Conservation (phyloP, 2,888 invertebrate species). For the Tetropium fuscum region DNA sequence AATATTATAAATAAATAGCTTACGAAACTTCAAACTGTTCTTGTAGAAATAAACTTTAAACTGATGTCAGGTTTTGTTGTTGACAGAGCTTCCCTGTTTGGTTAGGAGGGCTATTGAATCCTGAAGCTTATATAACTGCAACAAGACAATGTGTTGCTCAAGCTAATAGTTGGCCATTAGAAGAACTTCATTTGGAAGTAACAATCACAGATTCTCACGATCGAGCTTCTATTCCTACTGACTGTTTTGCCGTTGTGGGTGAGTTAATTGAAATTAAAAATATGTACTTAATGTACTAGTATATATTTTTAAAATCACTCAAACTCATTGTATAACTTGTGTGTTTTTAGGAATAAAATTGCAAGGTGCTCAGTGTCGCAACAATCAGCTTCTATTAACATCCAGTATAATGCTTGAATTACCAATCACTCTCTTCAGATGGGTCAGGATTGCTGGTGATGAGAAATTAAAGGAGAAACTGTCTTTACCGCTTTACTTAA, state of each 20-base stretch:
- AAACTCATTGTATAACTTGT: too few species aligned
- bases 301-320: too few species aligned
- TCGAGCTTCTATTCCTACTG: conserved; percentile 56
- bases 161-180: conserved; percentile 96
- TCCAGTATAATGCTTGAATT: conserved; percentile 96
- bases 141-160: conserved; percentile 98
- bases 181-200: conserved; percentile 92
- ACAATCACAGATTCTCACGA: conserved; percentile 72
- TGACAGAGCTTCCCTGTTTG: conserved; percentile 91
- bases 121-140: conserved; percentile 99
- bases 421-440: conserved; percentile 88
- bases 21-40: too few species aligned
- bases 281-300: too few species aligned
- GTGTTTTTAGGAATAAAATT: conserved; percentile 88
- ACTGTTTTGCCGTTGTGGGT: conserved; percentile 68
- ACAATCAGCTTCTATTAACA: conserved; percentile 89
- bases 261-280: too few species aligned
- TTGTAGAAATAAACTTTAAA: too few species aligned
- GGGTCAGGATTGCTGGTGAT: conserved; percentile 72
- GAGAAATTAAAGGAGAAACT: conserved; percentile 73
- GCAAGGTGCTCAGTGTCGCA: conserved; percentile 95
- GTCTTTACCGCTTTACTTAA: conserved; percentile 96
- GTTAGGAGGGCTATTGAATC: conserved; percentile 97
- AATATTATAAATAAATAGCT: too few species aligned
- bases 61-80: too few species aligned